phyloP scores from a whole-genome alignment of 2,888 invertebrate genomes.

The Anthoptus insignis region DNA sequence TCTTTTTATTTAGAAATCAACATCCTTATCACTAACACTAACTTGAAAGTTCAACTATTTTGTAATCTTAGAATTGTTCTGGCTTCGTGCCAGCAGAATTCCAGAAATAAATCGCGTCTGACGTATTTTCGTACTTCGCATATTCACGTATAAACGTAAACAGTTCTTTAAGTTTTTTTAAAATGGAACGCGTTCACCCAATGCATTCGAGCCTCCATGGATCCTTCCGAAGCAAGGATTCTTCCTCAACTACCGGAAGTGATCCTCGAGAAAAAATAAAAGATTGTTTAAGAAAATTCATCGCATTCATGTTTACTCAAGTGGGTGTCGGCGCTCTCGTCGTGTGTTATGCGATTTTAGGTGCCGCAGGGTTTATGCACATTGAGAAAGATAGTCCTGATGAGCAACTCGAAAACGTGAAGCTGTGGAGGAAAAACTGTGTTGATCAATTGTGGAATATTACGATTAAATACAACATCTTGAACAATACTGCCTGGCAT shows the following conservation, averaged over 20 bases:
- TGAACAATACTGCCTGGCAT: slow-evolving; percentile 90
- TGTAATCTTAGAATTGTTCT: slow-evolving; percentile 42
- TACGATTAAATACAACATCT: slow-evolving; percentile 89
- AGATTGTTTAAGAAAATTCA: slow-evolving; percentile 94
- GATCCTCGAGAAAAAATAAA: slow-evolving; percentile 93
- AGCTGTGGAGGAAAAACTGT: slow-evolving; percentile 83
- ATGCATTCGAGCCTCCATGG: slow-evolving; percentile 82
- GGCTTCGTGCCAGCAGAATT: slow-evolving; percentile 70
- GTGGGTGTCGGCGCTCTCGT: slow-evolving; percentile 96
- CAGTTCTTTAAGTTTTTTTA: slow-evolving; percentile 24
- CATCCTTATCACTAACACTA: too few relatives aligned
- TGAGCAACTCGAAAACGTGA: slow-evolving; percentile 81
- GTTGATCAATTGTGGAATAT: slow-evolving; percentile 90
- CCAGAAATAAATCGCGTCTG: slow-evolving; percentile 70
- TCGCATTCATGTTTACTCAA: slow-evolving; percentile 97
- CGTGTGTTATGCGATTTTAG: slow-evolving; percentile 95
- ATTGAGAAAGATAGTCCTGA: slow-evolving; percentile 90
- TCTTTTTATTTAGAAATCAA: too few relatives aligned
- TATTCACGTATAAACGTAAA: slow-evolving; percentile 33
- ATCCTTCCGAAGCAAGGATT: slow-evolving; percentile 89
- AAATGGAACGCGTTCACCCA: slow-evolving; percentile 74
- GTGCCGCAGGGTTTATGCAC: slow-evolving; percentile 93
- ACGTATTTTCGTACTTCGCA: slow-evolving; percentile 46
- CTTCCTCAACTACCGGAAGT: slow-evolving; percentile 89
- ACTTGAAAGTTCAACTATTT: not conserved